Conservation (phyloP, 1,140 invertebrate genomes). For the Chelonus insularis region DNA sequence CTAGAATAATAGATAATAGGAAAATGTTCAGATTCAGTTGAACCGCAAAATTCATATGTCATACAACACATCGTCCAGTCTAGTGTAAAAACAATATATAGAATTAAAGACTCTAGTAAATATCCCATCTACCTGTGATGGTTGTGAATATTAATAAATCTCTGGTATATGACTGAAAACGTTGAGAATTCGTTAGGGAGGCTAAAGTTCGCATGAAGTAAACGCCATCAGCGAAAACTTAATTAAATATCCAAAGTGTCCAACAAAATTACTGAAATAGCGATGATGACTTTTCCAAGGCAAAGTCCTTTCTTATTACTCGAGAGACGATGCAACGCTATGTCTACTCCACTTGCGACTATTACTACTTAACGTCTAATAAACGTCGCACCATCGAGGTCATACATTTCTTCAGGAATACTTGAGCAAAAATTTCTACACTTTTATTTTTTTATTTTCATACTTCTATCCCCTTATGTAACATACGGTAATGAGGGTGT, state of each 20-base stretch:
- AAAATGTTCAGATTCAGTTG: slow-evolving; percentile 21
- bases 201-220: slow-evolving; percentile 22
- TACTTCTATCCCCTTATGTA: too few relatives aligned
- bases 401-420: too few relatives aligned
- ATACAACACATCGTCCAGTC: neutral
- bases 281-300: slow-evolving; percentile 40
- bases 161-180: neutral
- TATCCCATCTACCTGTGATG: too few relatives aligned
- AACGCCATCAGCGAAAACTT: slow-evolving; percentile 57
- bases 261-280: slow-evolving; percentile 60
- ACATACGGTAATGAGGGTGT: too few relatives aligned
- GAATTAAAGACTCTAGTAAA: too few relatives aligned
- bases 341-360: slow-evolving; percentile 48
- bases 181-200: slow-evolving; percentile 10
- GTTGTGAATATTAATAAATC: neutral
- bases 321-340: slow-evolving; percentile 30
- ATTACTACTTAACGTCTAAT: slow-evolving; percentile 62
- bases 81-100: neutral
- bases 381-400: slow-evolving; percentile 49
- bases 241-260: slow-evolving; percentile 62
- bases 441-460: too few relatives aligned
- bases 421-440: too few relatives aligned
- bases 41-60: neutral
- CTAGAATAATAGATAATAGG: slow-evolving; percentile 48
- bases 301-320: slow-evolving; percentile 52